Conservation (phyloP, 2,113 vertebrate species). For the Melanerpes formicivorus region DNA sequence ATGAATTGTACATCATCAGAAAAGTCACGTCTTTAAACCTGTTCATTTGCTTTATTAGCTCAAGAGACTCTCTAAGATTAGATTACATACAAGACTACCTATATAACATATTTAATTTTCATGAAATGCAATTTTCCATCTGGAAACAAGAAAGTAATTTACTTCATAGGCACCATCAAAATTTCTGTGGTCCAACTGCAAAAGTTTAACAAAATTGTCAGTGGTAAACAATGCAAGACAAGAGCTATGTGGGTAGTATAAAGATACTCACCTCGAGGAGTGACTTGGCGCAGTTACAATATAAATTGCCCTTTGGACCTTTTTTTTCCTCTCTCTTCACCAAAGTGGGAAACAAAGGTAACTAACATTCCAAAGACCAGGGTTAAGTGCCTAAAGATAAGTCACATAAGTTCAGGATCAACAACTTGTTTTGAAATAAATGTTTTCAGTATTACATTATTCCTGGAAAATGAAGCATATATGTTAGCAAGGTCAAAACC, state of each 20-base stretch:
- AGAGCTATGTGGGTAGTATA: background rate
- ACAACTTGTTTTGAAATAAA: background rate
- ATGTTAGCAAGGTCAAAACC: background rate
- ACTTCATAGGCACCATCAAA: background rate
- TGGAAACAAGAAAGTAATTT: slow-evolving; percentile 34
- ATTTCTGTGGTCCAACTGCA: background rate
- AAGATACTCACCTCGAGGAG: background rate
- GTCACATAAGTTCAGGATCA: background rate
- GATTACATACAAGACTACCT: background rate
- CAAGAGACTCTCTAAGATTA: slow-evolving; percentile 24
- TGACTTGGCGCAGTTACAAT: background rate
- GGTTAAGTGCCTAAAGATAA: background rate
- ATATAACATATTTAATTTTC: background rate
- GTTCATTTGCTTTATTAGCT: slow-evolving; percentile 7
- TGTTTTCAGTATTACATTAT: background rate
- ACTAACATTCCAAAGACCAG: background rate
- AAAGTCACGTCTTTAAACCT: background rate
- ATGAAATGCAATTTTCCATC: slow-evolving; percentile 40
- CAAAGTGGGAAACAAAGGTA: background rate
- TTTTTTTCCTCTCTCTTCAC: background rate
- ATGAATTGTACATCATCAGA: background rate
- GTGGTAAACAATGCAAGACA: background rate
- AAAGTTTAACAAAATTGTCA: background rate
- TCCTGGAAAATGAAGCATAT: background rate
- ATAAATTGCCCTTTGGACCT: background rate